These are phyloP conservation scores for Troilus luridus DNA, from an alignment of 2,888 invertebrate species.

Conservation along the genomic window DNA sequence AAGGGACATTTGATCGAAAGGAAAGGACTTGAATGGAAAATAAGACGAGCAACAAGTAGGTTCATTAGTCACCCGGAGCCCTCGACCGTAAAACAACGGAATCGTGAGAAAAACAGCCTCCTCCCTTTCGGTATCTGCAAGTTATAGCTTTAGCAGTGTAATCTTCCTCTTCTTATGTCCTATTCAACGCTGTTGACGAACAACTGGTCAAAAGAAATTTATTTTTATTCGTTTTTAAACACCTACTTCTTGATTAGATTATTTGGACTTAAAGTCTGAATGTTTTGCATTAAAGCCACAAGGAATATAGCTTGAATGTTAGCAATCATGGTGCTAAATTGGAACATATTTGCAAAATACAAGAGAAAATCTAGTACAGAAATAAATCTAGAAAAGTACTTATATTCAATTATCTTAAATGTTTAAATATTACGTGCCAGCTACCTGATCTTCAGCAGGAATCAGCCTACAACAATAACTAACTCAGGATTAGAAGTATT, in stretches of 20 bases:
- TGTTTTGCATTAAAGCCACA: no score
- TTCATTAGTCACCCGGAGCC: constrained; percentile 31
- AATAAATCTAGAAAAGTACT: no score
- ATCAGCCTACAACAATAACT: no score
- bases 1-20: not conserved
- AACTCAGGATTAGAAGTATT: no score
- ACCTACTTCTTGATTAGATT: not conserved
- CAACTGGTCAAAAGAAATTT: not conserved
- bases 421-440: no score
- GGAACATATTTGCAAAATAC: no score
- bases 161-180: not conserved
- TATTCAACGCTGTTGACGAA: not conserved
- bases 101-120: constrained; percentile 30
- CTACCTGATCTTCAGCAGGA: no score
- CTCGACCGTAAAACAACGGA: constrained; percentile 36
- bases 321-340: no score
- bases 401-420: no score
- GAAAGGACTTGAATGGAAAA: constrained; percentile 14
- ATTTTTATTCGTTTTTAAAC: not conserved
- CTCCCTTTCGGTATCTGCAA: not conserved
- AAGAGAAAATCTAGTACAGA: no score
- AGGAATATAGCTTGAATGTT: no score
- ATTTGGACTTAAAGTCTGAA: not conserved
- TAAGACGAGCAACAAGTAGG: constrained; percentile 44
- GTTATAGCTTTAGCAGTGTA: not conserved